Conservation (phyloP, 2,113 vertebrate genomes). For the Irena cyanogastra region DNA sequence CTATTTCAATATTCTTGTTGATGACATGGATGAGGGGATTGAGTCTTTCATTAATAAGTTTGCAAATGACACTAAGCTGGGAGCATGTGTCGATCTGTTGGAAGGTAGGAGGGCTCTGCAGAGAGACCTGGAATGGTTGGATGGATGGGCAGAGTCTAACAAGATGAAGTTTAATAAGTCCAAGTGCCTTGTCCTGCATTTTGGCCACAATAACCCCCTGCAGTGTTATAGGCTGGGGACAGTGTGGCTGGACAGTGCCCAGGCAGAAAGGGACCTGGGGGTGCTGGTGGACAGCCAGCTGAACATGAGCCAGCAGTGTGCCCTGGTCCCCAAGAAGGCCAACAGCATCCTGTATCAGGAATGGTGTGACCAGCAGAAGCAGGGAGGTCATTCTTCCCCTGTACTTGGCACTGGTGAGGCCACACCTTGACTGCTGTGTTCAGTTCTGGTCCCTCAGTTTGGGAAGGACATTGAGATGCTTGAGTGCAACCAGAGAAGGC, state of each 20-base stretch:
- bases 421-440: background rate
- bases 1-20: background rate
- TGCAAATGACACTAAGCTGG: background rate
- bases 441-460: background rate
- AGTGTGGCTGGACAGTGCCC: background rate
- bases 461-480: accelerated
- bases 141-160: background rate
- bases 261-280: background rate
- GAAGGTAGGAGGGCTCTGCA: background rate
- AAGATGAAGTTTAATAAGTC: background rate
- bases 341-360: background rate
- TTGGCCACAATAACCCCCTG: background rate
- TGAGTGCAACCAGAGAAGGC: accelerated
- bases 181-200: background rate
- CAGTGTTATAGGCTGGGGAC: accelerated
- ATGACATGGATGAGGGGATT: background rate
- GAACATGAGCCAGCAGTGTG: background rate
- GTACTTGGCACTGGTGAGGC: background rate
- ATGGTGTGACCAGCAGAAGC: background rate
- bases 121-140: background rate
- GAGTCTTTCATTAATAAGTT: background rate
- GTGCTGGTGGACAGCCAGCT: accelerated
- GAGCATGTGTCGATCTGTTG: accelerated
- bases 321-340: background rate
- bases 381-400: background rate